Base-by-base conservation (phyloP, 2,797 vertebrate species). In the Eurystomus glaucurus region DNA sequence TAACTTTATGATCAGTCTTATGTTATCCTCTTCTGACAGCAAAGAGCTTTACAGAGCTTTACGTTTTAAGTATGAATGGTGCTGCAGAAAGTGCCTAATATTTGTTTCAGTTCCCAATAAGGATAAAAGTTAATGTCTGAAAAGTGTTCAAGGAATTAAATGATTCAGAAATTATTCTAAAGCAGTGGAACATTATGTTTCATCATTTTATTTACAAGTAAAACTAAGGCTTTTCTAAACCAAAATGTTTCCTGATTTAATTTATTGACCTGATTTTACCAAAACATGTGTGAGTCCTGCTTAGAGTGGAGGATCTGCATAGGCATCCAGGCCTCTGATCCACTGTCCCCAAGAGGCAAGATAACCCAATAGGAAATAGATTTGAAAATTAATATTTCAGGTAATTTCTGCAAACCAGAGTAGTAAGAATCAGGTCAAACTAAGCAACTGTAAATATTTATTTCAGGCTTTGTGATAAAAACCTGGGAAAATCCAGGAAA, bases 331-430 rank as follows among this genome's bases (percentile, higher is more conserved):
- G 25, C 64, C 50, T 69, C 62, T 62, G 46, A 62, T 62, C 43
- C 2, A 1, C 55, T 52, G 19, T 50, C 48, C 86, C 41, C 57
- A 83, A 37, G 78, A 80, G 78, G 31, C 65, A 93, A 78, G 52
- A 91, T 88, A 95, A 85, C 50, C 13, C 45, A 76, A 78, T 79
- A 93, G 37, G 69, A 94, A 95, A 83, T 68, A 37, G 22, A 58
- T 68, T 74, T 48, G 16, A 91, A 93, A 75, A 91, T 74, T 48
- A 90, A 3, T 88, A 54, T 93, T 94, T 72, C 62, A 75, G 37
- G 29, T 95, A 0, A 17, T 93, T 93, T 93, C 50, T 88, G 70
- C 33, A 91, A 65, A 78, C 5, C n/a, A 29, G 50, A 69, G 31
- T 26, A n/a, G 3, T 85, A 46, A 93, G 58, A 86, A 83, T 70